A percentile compares a stretch with the other conserved stretches of the same genome.
Evolutionary conservation across 2,113 vertebrate species (phyloP).

Genomic region (Bettongia penicillata): DNA sequence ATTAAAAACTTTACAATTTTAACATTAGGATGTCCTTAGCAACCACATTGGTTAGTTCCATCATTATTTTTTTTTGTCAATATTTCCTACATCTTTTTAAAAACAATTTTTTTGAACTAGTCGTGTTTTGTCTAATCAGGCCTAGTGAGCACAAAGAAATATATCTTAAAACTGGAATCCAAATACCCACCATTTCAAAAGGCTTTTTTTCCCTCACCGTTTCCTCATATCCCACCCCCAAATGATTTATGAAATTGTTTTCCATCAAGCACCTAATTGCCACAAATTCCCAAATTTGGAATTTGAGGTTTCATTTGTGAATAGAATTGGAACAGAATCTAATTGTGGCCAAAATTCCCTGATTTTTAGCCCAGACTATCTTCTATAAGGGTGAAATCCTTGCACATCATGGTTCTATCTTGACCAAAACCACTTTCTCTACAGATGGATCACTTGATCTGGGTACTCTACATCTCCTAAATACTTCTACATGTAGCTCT

Average conservation of each 20-base stretch:
- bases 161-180: slow-evolving; percentile 93
- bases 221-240: slow-evolving; percentile 31
- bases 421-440: slow-evolving; percentile 91
- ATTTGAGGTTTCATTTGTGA: slow-evolving; percentile 81
- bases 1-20: neutral
- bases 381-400: slow-evolving; percentile 98
- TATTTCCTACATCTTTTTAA: neutral
- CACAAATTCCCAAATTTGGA: slow-evolving; percentile 87
- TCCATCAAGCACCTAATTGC: slow-evolving; percentile 88
- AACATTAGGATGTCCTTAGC: neutral
- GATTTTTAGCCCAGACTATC: slow-evolving; percentile 88
- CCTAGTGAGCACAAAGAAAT: slow-evolving; percentile 97
- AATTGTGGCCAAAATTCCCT: slow-evolving; percentile 88
- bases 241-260: slow-evolving; percentile 84
- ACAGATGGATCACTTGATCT: slow-evolving; percentile 90
- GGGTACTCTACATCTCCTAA: slow-evolving; percentile 80
- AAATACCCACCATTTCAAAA: slow-evolving; percentile 90
- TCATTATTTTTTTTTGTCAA: neutral
- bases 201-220: slow-evolving; percentile 64
- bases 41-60: neutral
- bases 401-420: slow-evolving; percentile 98
- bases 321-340: slow-evolving; percentile 76
- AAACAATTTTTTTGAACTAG: slow-evolving; percentile 88
- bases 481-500: neutral
- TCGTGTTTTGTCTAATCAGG: slow-evolving; percentile 93